Evolutionary conservation across 2,797 vertebrate genomes (phyloP).

Genomic region (Pyrocephalus nanus): DNA sequence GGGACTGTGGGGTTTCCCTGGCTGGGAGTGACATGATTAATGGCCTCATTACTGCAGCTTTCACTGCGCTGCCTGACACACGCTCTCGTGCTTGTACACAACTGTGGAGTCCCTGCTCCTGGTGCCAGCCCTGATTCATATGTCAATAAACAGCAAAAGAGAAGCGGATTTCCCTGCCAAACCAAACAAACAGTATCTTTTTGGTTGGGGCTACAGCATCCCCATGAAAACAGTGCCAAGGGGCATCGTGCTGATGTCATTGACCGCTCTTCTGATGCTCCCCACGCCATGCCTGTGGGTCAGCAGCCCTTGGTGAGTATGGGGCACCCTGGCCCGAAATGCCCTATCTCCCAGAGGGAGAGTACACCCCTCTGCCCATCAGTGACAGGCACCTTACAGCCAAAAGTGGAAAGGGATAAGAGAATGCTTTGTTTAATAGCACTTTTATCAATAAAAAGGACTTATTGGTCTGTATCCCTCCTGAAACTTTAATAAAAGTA

Average conservation of each 20-base stretch:
- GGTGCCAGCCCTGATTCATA: slow-evolving; percentile 59
- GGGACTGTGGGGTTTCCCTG: slow-evolving; percentile 11
- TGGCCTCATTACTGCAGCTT: slow-evolving; percentile 35
- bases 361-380: fast-evolving
- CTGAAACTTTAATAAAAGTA: background rate
- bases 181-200: slow-evolving; percentile 41
- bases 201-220: background rate
- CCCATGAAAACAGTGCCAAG: background rate
- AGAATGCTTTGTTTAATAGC: background rate
- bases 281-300: fast-evolving
- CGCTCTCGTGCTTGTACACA: slow-evolving; percentile 18
- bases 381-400: background rate
- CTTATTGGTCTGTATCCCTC: background rate
- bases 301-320: background rate
- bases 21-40: slow-evolving; percentile 42
- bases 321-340: fast-evolving
- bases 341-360: fast-evolving
- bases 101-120: background rate
- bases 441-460: background rate
- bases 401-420: background rate
- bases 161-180: slow-evolving; percentile 36
- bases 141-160: slow-evolving; percentile 55
- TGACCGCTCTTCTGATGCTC: fast-evolving
- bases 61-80: slow-evolving; percentile 40
- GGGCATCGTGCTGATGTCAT: fast-evolving